A percentile compares a stretch with the other conserved stretches of the same genome.
phyloP scores from a whole-genome alignment of 2,888 invertebrate species.

The Ceratothoa steindachneri region DNA sequence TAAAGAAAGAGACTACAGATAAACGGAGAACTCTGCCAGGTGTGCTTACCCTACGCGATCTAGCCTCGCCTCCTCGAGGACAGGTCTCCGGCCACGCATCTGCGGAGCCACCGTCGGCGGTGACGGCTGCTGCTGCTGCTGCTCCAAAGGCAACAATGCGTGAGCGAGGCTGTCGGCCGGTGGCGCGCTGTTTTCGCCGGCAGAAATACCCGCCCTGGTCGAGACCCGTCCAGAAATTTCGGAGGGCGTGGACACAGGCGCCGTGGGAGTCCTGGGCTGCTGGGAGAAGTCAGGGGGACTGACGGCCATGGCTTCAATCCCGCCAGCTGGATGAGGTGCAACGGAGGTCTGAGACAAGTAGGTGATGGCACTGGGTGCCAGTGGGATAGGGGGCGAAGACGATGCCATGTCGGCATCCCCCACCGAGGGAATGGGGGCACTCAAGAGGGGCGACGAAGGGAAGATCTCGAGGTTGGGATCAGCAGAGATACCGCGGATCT shows the following conservation, averaged over 20 bases:
- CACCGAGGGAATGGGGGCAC: not conserved
- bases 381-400: conserved; percentile 21
- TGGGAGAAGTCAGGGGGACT: conserved; percentile 33
- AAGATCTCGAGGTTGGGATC: not conserved
- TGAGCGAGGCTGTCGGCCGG: not conserved
- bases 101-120: no score
- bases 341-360: conserved; percentile 18
- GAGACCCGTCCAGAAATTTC: no score
- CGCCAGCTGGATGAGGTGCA: conserved; percentile 15
- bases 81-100: no score
- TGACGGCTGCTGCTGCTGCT: no score
- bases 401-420: conserved; percentile 10
- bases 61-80: no score
- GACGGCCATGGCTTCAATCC: conserved; percentile 42
- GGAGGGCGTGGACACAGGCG: no score
- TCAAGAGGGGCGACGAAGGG: not conserved
- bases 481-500: not conserved
- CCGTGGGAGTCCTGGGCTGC: not conserved
- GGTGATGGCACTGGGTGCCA: conserved; percentile 8
- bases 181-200: no score
- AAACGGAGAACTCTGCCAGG: no score
- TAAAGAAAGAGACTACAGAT: no score
- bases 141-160: not conserved
- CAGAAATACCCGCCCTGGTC: no score
- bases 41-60: no score